Conservation (phyloP, 2,797 vertebrate species). For the Anolis apletophallus region DNA sequence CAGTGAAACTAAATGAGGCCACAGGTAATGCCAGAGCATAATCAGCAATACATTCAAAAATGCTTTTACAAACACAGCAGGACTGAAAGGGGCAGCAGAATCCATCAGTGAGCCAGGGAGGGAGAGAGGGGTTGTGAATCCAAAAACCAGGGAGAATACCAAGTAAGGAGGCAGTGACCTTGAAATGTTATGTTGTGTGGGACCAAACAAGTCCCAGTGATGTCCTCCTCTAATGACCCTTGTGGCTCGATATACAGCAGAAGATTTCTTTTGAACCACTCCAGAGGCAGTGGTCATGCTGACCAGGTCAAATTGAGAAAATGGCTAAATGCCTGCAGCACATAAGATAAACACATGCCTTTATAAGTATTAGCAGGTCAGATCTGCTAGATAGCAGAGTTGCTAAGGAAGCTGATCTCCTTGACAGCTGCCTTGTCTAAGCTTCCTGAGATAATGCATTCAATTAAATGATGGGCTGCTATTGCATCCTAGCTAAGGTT, state of each 20-base stretch:
- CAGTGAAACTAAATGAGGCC: conserved; percentile 29
- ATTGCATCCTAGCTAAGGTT: conserved; percentile 15
- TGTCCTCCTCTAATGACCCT: background rate
- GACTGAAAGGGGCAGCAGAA: conserved; percentile 23
- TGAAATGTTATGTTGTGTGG: conserved; percentile 19
- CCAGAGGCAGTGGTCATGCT: conserved; percentile 6
- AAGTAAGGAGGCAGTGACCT: conserved; percentile 3
- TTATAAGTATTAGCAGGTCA: conserved; percentile 14
- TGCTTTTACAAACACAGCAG: conserved; percentile 31
- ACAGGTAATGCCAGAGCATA: background rate
- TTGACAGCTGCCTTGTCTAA: background rate
- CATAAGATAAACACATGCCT: background rate
- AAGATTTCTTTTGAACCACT: background rate
- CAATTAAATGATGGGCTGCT: conserved; percentile 5
- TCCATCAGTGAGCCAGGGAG: conserved; percentile 6
- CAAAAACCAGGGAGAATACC: conserved; percentile 6
- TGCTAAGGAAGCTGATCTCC: background rate
- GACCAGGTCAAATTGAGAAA: conserved; percentile 18
- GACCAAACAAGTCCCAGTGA: background rate
- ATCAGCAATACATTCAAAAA: background rate
- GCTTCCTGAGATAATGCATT: conserved; percentile 13
- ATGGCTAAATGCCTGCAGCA: conserved; percentile 15
- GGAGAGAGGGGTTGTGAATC: background rate
- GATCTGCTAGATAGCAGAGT: background rate
- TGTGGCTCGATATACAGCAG: background rate